These are phyloP conservation scores for Phasia obesa DNA, from an alignment of 2,888 invertebrate genomes.

Conservation along the genomic window DNA sequence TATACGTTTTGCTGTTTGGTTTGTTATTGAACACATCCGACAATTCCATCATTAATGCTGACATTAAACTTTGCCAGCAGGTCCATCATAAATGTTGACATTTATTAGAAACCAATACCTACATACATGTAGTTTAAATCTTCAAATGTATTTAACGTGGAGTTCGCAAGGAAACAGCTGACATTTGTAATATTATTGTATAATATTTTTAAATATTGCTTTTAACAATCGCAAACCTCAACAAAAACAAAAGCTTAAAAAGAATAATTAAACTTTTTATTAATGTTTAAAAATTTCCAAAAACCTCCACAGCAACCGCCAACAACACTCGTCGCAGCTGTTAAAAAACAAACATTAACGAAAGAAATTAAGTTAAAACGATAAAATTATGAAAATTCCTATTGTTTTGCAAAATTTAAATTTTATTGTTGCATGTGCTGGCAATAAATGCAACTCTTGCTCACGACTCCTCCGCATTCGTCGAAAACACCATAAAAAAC, in stretches of 20 bases:
- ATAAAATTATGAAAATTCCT: conserved; percentile 44
- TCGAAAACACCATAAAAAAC: neutral
- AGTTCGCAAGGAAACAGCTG: too few species aligned
- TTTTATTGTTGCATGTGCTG: conserved; percentile 71
- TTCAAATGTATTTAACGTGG: too few species aligned
- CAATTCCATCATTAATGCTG: too few species aligned
- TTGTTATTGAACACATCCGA: too few species aligned
- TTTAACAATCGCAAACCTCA: neutral
- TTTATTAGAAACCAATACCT: too few species aligned
- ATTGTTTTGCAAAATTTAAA: conserved; percentile 49
- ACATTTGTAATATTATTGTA: too few species aligned
- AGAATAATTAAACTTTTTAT: conserved; percentile 34
- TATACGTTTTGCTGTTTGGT: too few species aligned
- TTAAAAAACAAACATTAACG: conserved; percentile 5
- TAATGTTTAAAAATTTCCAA: conserved; percentile 13
- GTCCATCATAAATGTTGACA: too few species aligned
- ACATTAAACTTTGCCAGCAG: too few species aligned
- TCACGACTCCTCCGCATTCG: neutral
- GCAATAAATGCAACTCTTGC: conserved; percentile 59
- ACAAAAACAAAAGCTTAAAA: conserved; percentile 7
- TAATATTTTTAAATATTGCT: too few species aligned
- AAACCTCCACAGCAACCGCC: conserved; percentile 6
- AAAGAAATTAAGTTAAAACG: conserved; percentile 47
- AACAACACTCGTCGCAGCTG: conserved; percentile 52
- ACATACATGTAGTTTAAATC: too few species aligned